Evolutionary conservation across 1,140 invertebrate species (phyloP), one percentile per base, ranked within the genome.

Genomic region (Wasmannia auropunctata): DNA sequence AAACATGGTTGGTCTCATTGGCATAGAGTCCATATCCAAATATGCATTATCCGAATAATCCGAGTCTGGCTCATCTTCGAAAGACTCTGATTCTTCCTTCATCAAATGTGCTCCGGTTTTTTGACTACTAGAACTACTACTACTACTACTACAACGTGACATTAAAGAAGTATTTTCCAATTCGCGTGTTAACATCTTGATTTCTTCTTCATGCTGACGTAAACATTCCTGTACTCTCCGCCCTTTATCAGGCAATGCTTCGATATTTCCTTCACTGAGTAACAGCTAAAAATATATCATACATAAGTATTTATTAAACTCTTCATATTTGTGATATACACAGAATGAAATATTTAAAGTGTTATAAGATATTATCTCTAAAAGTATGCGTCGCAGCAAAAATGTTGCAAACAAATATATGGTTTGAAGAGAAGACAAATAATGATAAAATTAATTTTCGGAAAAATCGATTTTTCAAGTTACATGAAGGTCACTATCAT

Each of bases 171-270:
- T 95, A 87, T 94, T 95, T 67, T 94, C 92, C 6, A 96, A 93
- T 83, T 95, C 93, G 65, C 93, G 91, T 56, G 92, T 93, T 85
- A 96, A 93, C 11, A 83, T 70, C 3, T 93, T 83, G 46, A 96
- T 92, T 87, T 95, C 92, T 25, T 76, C 88, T 92, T 96, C 92
- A 22, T 95, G 87, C 0, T 87, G 62, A 3, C 90, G 91, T 34
- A 95, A 93, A 40, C 94, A 93, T 62, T 95, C 72, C 25, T 93
- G 91, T 5, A 96, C 91, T 90, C 94, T 95, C 63, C 91, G 88
- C 0, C 96, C 96, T 49, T 95, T 94, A 88, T 97, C 96, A 2
- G 96, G 96, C 14, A 97, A 90, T 0, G 92, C 90, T 8, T 94
- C 85, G 63, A 96, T 75, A 77, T 96, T 96, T 88, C 95, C 93